phyloP scores from a whole-genome alignment of 2,113 vertebrate species.

The Grammomys dolichurus region DNA sequence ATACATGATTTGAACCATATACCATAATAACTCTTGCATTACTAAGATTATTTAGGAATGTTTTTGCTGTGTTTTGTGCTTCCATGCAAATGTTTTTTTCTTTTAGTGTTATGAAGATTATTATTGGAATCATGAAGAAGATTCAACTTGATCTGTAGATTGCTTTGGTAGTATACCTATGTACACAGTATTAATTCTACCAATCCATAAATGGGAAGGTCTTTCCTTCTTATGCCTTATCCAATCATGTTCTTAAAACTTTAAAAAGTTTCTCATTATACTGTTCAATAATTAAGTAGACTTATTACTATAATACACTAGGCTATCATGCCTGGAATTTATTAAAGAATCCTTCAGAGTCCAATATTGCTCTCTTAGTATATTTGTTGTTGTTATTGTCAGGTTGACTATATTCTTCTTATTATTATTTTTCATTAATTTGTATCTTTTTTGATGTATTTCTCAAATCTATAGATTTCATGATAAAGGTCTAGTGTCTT shows the following conservation, averaged over 20 bases:
- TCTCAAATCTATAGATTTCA: neutral
- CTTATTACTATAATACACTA: neutral
- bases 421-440: neutral
- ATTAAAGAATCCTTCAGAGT: neutral
- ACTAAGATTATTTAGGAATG: neutral
- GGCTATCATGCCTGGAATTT: neutral
- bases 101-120: neutral
- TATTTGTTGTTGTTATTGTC: neutral
- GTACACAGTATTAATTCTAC: neutral
- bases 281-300: neutral
- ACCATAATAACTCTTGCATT: neutral
- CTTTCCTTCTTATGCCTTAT: neutral
- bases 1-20: neutral
- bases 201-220: neutral
- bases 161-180: rapidly evolving
- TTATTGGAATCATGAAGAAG: neutral
- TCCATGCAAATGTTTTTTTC: neutral
- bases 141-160: neutral
- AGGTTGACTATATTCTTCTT: neutral
- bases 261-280: neutral
- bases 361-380: neutral
- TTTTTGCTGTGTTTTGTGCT: neutral
- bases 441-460: neutral
- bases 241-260: neutral
- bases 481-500: neutral